phyloP scores from a whole-genome alignment of 2,888 invertebrate genomes.

The Polyploca ridens region DNA sequence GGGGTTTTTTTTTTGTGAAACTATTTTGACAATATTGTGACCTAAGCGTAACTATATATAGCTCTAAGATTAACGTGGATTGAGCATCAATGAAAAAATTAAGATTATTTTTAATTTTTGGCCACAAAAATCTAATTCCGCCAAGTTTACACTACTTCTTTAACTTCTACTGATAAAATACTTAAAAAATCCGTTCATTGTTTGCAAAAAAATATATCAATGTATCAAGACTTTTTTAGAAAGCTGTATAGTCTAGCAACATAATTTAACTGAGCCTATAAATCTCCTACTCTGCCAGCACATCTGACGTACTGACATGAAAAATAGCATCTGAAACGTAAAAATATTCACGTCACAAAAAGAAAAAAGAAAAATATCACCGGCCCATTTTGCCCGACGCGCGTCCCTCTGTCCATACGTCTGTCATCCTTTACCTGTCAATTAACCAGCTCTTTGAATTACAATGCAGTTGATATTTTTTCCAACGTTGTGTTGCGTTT shows the following conservation, averaged over 20 bases:
- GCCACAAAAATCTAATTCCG: too few species aligned
- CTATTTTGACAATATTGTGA: conserved; percentile 1
- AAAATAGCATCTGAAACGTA: background rate
- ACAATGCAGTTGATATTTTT: conserved; percentile 10
- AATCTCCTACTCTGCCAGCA: background rate
- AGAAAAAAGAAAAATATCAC: background rate
- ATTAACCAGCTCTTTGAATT: conserved; percentile 10
- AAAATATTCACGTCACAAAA: background rate
- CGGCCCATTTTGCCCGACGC: background rate
- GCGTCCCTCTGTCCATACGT: conserved; percentile 5
- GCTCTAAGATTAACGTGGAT: background rate
- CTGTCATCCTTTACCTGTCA: conserved; percentile 13
- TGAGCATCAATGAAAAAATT: background rate
- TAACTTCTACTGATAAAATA: too few species aligned
- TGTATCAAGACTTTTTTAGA: too few species aligned
- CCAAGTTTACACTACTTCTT: too few species aligned
- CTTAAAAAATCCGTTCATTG: too few species aligned
- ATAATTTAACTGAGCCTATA: background rate
- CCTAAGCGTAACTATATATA: background rate
- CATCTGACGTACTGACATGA: background rate
- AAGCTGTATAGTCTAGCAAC: too few species aligned
- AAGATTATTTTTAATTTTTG: background rate
- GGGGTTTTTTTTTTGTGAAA: conserved; percentile 11
- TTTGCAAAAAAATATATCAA: too few species aligned
- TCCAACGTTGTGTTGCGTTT: background rate